Evolutionary conservation across 2,888 invertebrate genomes (phyloP), one percentile per base, ranked within the genome.

Genomic region (Campoletis raptor): DNA sequence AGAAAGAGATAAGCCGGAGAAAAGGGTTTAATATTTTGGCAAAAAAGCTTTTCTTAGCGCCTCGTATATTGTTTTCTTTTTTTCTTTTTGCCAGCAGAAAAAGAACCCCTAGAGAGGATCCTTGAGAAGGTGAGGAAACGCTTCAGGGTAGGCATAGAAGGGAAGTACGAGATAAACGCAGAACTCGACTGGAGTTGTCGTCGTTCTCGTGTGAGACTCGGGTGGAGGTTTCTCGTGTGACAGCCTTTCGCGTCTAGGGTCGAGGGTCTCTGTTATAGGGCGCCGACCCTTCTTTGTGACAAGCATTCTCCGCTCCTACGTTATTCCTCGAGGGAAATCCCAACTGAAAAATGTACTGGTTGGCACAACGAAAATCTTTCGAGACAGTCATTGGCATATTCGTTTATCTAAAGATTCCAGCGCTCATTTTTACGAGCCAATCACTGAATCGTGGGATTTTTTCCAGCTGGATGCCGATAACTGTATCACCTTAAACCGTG

Each of bases 121-220:
- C 73, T 78, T 48, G 85, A 80, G 61, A 77, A 78, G 73, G 37
- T 42, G 24, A 67, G 69, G 61, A 85, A 76, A 78, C 52, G 36
- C 77, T 85, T 69, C 64, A 85, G 81, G 64, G 54, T 36, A 21
- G 69, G 64, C 18, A 57, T 37, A 61, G 67, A 70, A 70, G 61
- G 37, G 37, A 24, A 54, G 77, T 81, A 80, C 82, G 79, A 82
- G 85, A 83, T 83, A 87, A 83, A 85, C 80, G 87, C 54, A 72
- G 57, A 70, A 76, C 80, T 81, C 80, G 70, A 85, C 77, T 77
- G 9, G 83, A 83, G 72, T 73, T 45, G 74, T 52, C 36, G 72
- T 72, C 61, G 74, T 85, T 48, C 61, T 76, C 73, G 61, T 57
- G 69, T 24, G 70, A 79, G 73, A 30, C 73, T 69, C 40, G 67